Conservation (phyloP, 2,888 invertebrate genomes). For the Mayetiola destructor region DNA sequence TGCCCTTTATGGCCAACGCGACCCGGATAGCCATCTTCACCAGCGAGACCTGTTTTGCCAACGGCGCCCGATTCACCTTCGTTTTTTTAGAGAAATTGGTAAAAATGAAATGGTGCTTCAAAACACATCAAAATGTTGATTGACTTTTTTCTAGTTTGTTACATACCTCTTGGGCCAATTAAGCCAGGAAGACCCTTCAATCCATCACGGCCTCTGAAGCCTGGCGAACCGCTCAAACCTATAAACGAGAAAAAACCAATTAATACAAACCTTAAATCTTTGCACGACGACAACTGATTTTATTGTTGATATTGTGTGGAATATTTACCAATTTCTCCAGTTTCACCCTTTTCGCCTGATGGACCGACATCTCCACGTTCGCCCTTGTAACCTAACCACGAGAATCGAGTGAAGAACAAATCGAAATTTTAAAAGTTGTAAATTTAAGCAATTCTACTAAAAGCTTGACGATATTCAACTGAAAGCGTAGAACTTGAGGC, state of each 20-base stretch:
- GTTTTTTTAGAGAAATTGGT: too few relatives aligned
- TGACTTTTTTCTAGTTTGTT: slow-evolving; percentile 34
- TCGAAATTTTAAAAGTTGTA: too few relatives aligned
- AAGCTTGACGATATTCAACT: too few relatives aligned
- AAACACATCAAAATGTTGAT: too few relatives aligned
- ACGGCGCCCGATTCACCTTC: slow-evolving; percentile 31
- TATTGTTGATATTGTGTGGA: too few relatives aligned
- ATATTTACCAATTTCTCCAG: slow-evolving; percentile 39
- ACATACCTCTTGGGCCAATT: slow-evolving; percentile 42
- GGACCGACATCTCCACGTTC: slow-evolving; percentile 37
- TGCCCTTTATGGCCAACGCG: slow-evolving; percentile 43
- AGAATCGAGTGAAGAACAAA: too few relatives aligned
- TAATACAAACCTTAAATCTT: too few relatives aligned
- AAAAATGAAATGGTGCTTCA: too few relatives aligned
- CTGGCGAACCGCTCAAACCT: slow-evolving; percentile 35
- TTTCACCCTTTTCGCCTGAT: slow-evolving; percentile 39
- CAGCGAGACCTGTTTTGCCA: slow-evolving; percentile 39
- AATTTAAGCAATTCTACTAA: too few relatives aligned
- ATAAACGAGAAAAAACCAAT: neutral
- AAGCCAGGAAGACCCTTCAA: slow-evolving; percentile 35
- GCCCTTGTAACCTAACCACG: slow-evolving; percentile 37
- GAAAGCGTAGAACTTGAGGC: too few relatives aligned
- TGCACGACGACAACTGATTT: too few relatives aligned
- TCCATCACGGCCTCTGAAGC: slow-evolving; percentile 32
- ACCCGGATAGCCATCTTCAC: slow-evolving; percentile 26